Percentiles rank a stretch among this genome's conserved stretches.
Evolutionary conservation across 1,140 invertebrate species (phyloP).

Genomic region (Eumaeus atala): DNA sequence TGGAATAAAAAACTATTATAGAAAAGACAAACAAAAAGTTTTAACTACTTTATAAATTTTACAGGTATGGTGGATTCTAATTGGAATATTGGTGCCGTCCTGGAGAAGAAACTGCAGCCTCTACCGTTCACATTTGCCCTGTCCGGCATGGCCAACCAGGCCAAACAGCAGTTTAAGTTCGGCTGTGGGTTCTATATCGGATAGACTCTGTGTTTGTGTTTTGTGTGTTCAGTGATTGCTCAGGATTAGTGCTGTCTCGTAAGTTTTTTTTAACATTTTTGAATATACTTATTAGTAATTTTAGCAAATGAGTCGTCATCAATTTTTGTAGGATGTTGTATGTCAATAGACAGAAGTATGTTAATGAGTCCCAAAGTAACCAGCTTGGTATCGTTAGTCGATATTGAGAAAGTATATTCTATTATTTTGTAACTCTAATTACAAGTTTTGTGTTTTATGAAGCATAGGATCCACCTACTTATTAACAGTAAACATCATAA

Average conservation of each 20-base stretch:
- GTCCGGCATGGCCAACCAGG: constrained; percentile 94
- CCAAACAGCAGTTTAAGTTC: constrained; percentile 89
- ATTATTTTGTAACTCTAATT: no score
- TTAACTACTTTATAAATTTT: constrained; percentile 17
- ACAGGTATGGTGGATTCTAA: constrained; percentile 94
- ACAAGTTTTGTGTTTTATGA: no score
- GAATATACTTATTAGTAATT: not conserved
- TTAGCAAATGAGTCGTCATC: not conserved
- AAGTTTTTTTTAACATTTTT: constrained; percentile 1
- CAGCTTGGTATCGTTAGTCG: no score
- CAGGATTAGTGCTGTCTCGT: constrained; percentile 17
- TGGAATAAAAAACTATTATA: no score
- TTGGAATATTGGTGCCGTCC: constrained; percentile 93
- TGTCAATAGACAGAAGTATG: no score
- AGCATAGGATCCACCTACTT: no score
- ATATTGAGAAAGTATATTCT: no score
- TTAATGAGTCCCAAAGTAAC: no score
- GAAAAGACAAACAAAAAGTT: no score
- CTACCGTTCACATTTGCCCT: constrained; percentile 95
- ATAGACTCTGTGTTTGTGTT: constrained; percentile 57
- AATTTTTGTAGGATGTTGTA: no score
- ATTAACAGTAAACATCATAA: no score
- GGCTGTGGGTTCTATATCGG: constrained; percentile 92
- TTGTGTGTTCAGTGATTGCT: constrained; percentile 31
- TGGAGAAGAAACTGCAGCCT: constrained; percentile 94